These are phyloP conservation scores for Lutraria lutraria DNA, from an alignment of 2,888 invertebrate species.

Conservation along the genomic window DNA sequence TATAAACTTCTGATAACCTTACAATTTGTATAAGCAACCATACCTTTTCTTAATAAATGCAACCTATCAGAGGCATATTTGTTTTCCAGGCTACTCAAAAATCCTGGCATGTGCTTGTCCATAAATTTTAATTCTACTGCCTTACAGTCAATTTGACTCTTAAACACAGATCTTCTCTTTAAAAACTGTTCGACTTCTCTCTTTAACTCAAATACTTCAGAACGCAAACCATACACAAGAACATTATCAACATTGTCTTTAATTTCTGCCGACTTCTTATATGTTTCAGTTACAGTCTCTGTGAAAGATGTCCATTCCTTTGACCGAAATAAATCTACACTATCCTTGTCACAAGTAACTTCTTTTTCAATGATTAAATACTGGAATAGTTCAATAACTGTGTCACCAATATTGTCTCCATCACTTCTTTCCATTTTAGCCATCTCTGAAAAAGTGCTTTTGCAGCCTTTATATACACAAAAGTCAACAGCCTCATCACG, in stretches of 20 bases:
- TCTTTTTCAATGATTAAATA: neutral
- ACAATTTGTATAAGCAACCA: neutral
- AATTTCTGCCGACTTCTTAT: constrained; percentile 28
- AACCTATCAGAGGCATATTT: neutral
- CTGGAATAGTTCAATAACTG: neutral
- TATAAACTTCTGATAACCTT: no score
- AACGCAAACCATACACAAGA: constrained; percentile 43
- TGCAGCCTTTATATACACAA: neutral
- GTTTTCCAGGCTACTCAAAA: neutral
- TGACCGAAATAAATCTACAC: constrained; percentile 5
- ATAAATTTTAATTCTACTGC: constrained; percentile 39
- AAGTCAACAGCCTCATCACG: neutral
- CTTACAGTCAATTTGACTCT: constrained; percentile 18
- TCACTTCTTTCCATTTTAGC: neutral
- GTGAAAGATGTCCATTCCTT: constrained; percentile 36
- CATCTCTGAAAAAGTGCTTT: neutral
- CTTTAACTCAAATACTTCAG: constrained; percentile 23
- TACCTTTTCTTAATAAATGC: neutral
- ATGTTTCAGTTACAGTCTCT: constrained; percentile 45
- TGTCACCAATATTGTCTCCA: neutral
- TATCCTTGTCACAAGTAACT: neutral
- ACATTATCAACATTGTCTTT: neutral
- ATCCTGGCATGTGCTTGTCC: constrained; percentile 17
- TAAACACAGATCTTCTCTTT: constrained; percentile 35
- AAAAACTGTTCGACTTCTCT: constrained; percentile 42